Percentiles rank a stretch among this genome's conserved stretches.
These are phyloP conservation scores for Leucania comma DNA, from an alignment of 2,888 invertebrate genomes.

Conservation along the genomic window DNA sequence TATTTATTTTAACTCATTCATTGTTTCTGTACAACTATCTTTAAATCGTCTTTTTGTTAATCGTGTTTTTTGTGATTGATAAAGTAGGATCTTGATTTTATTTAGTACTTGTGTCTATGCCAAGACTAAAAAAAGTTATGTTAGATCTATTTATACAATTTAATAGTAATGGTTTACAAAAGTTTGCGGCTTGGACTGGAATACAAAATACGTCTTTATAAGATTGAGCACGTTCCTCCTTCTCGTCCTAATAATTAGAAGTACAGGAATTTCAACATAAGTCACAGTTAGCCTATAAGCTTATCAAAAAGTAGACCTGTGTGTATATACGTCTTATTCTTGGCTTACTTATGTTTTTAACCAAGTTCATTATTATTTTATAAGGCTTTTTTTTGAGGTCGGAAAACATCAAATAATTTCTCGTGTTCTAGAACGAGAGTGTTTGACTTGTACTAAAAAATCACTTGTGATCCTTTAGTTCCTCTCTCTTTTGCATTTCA, in stretches of 20 bases:
- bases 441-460: too few species aligned
- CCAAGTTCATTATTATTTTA: background rate
- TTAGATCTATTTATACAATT: conserved; percentile 45
- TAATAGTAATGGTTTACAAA: conserved; percentile 38
- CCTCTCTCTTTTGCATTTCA: too few species aligned
- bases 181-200: conserved; percentile 26
- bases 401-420: too few species aligned
- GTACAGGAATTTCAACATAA: background rate
- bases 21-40: conserved; percentile 19
- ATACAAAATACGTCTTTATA: conserved; percentile 34
- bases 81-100: conserved; percentile 24
- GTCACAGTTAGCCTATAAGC: conserved; percentile 3
- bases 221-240: conserved; percentile 43
- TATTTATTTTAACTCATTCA: conserved; percentile 6
- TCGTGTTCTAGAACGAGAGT: too few species aligned
- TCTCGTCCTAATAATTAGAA: conserved; percentile 8
- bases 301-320: background rate
- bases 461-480: too few species aligned
- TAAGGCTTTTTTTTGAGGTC: too few species aligned
- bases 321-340: background rate
- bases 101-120: conserved; percentile 36
- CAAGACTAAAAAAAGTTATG: conserved; percentile 32
- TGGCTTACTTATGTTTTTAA: background rate
- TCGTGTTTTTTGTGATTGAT: conserved; percentile 11
- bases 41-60: conserved; percentile 15